A percentile compares a stretch with the other conserved stretches of the same genome.
Conservation (phyloP, 2,888 invertebrate genomes). For the Nomada goodeniana region DNA sequence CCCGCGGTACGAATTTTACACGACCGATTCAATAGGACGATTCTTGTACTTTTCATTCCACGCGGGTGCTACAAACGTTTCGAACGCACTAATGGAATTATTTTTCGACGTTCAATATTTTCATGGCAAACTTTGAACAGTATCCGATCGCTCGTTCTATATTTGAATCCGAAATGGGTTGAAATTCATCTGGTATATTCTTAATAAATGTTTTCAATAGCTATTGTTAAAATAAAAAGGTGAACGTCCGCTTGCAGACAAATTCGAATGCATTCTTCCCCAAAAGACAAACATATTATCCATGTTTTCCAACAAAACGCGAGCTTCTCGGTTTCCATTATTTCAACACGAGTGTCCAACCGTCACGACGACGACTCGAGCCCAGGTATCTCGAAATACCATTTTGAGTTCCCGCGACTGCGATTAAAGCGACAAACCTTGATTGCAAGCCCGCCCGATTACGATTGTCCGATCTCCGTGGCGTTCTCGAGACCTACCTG, state of each 20-base stretch:
- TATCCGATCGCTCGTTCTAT: background rate
- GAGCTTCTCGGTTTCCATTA: background rate
- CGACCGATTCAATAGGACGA: background rate
- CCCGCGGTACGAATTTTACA: constrained; percentile 2
- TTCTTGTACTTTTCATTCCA: background rate
- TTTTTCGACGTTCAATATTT: constrained; percentile 32
- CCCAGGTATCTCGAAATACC: background rate
- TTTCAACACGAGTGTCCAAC: background rate
- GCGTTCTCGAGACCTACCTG: constrained; percentile 21
- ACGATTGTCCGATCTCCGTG: constrained; percentile 16
- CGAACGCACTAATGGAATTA: constrained; percentile 11
- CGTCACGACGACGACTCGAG: background rate
- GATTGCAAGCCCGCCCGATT: constrained; percentile 26
- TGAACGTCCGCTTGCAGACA: background rate
- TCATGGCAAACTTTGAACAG: background rate
- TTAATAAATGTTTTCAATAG: background rate
- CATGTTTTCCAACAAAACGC: background rate
- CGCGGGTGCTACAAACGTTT: background rate
- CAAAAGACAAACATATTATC: no score
- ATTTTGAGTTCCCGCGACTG: constrained; percentile 7
- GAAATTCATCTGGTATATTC: background rate
- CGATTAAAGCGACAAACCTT: constrained; percentile 43
- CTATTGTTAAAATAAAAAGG: background rate
- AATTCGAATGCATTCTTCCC: background rate
- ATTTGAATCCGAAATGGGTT: background rate